phyloP scores from a whole-genome alignment of 2,797 vertebrate genomes.

The Pachyuromys duprasi region DNA sequence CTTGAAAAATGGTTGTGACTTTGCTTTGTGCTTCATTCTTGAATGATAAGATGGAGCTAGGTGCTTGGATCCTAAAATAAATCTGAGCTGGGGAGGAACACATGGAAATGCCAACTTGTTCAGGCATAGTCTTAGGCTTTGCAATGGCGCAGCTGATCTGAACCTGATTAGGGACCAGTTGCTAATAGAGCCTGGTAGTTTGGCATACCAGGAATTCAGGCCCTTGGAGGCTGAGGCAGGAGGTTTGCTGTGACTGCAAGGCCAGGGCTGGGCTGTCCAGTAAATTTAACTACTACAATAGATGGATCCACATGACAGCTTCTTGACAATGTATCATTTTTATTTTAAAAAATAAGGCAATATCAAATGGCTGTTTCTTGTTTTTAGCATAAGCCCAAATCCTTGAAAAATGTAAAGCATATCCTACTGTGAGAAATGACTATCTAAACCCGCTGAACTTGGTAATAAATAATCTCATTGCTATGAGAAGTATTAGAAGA shows the following conservation, averaged over 20 bases:
- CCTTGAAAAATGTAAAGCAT: slow-evolving; percentile 18
- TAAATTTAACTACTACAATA: background rate
- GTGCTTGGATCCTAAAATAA: background rate
- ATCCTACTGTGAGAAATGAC: slow-evolving; percentile 7
- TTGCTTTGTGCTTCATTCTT: slow-evolving; percentile 22
- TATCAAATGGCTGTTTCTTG: background rate
- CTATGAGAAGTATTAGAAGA: background rate
- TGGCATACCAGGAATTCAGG: background rate
- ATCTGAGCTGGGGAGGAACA: slow-evolving; percentile 17
- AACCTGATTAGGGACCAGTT: background rate
- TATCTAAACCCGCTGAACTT: background rate
- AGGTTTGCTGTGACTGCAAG: background rate
- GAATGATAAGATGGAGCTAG: background rate
- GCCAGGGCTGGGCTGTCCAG: background rate
- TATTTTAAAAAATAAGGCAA: slow-evolving; percentile 48
- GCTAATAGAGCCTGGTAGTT: background rate
- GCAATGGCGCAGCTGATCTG: background rate
- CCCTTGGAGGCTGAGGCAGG: background rate
- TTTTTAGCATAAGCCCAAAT: slow-evolving; percentile 6
- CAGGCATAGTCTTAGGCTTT: background rate
- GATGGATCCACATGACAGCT: background rate
- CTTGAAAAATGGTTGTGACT: slow-evolving; percentile 41
- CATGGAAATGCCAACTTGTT: background rate
- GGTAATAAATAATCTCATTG: background rate
- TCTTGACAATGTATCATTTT: background rate